These are phyloP conservation scores for Drosophila infuscata DNA, from an alignment of 2,888 invertebrate species.

Conservation along the genomic window DNA sequence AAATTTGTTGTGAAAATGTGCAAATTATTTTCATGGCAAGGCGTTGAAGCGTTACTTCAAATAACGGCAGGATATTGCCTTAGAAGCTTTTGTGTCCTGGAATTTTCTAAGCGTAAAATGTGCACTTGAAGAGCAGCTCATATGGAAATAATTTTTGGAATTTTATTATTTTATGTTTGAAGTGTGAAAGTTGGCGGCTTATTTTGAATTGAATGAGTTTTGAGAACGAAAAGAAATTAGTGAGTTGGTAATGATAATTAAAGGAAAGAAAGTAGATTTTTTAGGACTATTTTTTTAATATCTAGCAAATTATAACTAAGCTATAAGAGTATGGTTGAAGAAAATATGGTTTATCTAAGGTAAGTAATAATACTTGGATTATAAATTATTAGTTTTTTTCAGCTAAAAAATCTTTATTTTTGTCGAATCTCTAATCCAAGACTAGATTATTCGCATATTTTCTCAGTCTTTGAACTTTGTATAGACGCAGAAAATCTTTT, in stretches of 20 bases:
- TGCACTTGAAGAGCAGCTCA: conserved; percentile 38
- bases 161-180: background rate
- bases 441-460: background rate
- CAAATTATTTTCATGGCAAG: conserved; percentile 62
- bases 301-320: too few relatives aligned
- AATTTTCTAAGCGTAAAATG: conserved; percentile 9
- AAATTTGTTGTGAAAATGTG: conserved; percentile 15
- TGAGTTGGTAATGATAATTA: background rate
- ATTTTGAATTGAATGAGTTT: conserved; percentile 9
- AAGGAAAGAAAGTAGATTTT: background rate
- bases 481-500: conserved; percentile 5
- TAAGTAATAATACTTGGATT: background rate
- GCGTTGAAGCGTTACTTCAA: conserved; percentile 69
- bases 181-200: conserved; percentile 27
- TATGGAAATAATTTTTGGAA: conserved; percentile 48
- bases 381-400: background rate
- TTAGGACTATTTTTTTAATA: too few relatives aligned
- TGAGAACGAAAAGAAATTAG: conserved; percentile 2
- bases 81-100: conserved; percentile 18
- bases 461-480: background rate
- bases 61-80: conserved; percentile 44
- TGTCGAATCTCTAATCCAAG: background rate
- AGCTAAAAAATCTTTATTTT: background rate
- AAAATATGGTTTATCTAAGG: background rate
- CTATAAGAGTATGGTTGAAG: too few relatives aligned